These are phyloP conservation scores for Bombus sibiricus DNA, from an alignment of 1,140 invertebrate species.

Conservation along the genomic window DNA sequence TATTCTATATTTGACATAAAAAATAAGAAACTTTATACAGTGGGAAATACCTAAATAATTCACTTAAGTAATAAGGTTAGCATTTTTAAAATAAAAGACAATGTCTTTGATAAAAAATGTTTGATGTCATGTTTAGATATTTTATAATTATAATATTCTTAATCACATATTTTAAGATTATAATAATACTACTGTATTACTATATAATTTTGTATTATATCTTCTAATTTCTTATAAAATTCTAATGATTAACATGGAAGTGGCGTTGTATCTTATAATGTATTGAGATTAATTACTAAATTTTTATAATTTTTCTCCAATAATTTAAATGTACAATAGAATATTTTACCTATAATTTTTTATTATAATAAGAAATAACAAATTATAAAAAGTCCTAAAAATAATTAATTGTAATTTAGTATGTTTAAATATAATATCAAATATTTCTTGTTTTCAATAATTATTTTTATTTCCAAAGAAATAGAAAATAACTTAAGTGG, in stretches of 20 bases:
- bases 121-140: constrained; percentile 4
- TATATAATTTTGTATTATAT: neutral
- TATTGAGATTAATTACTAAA: neutral
- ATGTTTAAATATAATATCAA: constrained; percentile 11
- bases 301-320: neutral
- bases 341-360: neutral
- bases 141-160: neutral
- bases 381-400: constrained; percentile 14
- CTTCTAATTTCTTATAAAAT: neutral
- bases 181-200: neutral
- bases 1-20: neutral
- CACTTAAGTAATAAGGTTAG: constrained; percentile 3
- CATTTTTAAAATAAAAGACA: constrained; percentile 2
- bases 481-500: neutral
- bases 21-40: constrained; percentile 5
- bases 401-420: constrained; percentile 27
- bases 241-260: neutral
- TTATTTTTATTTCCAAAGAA: constrained; percentile 8
- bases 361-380: neutral
- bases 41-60: constrained; percentile 6
- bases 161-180: neutral
- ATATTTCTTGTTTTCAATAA: neutral
- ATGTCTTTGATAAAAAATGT: neutral
- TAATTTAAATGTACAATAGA: neutral
- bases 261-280: neutral